phyloP scores from a whole-genome alignment of 2,888 invertebrate species.

The Morinoia aosen region DNA sequence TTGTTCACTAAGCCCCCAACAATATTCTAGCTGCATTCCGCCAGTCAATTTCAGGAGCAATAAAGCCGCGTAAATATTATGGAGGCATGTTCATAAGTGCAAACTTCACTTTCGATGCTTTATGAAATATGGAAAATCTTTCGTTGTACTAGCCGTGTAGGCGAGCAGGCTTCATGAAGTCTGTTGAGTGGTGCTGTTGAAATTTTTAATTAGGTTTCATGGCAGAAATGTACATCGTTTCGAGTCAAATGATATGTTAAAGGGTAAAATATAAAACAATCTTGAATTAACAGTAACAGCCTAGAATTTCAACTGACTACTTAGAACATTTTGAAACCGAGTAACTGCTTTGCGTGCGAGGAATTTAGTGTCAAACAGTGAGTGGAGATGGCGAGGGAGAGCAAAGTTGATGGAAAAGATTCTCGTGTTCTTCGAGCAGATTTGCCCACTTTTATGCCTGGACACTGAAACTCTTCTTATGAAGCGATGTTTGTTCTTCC shows the following conservation, averaged over 20 bases:
- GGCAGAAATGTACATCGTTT: neutral
- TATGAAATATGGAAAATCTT: neutral
- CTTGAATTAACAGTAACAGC: neutral
- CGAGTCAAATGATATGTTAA: neutral
- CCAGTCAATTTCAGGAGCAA: conserved; percentile 2
- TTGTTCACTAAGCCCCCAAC: neutral
- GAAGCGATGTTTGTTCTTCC: neutral
- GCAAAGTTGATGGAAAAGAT: neutral
- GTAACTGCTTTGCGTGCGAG: no score
- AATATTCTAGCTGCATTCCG: neutral
- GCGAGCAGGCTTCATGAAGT: neutral
- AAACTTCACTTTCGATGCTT: neutral
- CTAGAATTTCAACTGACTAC: neutral
- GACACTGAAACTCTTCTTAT: neutral
- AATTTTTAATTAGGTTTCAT: neutral
- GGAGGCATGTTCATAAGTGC: neutral
- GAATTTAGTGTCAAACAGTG: no score
- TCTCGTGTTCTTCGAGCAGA: neutral
- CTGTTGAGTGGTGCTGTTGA: neutral
- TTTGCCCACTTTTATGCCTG: neutral
- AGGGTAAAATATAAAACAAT: neutral
- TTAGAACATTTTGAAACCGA: neutral
- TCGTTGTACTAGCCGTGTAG: neutral
- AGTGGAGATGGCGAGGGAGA: no score
- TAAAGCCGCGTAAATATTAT: neutral